Percentiles rank a stretch among this genome's conserved stretches.
phyloP scores from a whole-genome alignment of 2,888 invertebrate genomes.

The Leucozona laternaria region DNA sequence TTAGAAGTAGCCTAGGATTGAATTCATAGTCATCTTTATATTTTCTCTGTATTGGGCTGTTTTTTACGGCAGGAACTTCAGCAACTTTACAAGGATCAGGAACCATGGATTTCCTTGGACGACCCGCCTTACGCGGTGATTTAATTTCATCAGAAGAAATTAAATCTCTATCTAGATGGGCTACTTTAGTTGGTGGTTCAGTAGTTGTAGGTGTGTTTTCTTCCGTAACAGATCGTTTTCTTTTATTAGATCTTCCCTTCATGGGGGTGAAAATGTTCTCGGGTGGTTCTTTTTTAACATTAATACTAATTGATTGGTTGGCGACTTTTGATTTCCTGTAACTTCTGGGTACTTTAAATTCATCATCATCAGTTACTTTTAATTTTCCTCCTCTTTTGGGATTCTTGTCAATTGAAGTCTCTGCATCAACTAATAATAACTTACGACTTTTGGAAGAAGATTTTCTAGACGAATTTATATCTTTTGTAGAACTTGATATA shows the following conservation, averaged over 20 bases:
- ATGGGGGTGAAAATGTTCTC: neutral
- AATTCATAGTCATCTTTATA: slow-evolving; percentile 74
- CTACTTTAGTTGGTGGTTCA: slow-evolving; percentile 35
- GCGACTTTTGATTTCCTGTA: neutral
- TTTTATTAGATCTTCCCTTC: neutral
- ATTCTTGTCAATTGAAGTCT: neutral
- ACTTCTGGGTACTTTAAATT: neutral
- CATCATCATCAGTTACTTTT: neutral
- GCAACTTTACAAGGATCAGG: neutral
- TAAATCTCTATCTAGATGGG: neutral
- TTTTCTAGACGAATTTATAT: neutral
- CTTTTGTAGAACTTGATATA: neutral
- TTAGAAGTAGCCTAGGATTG: slow-evolving; percentile 79
- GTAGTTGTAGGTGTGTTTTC: neutral
- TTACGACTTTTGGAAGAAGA: neutral
- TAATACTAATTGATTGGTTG: neutral
- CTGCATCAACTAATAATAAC: neutral
- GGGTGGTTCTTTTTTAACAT: neutral
- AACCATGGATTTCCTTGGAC: neutral
- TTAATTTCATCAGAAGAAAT: neutral
- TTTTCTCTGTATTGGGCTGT: slow-evolving; percentile 11
- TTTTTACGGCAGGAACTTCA: neutral
- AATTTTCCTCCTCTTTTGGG: neutral
- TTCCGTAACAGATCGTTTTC: slow-evolving; percentile 5
- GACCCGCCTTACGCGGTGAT: neutral